phyloP scores from a whole-genome alignment of 2,797 vertebrate genomes.

The Gouania willdenowi region DNA sequence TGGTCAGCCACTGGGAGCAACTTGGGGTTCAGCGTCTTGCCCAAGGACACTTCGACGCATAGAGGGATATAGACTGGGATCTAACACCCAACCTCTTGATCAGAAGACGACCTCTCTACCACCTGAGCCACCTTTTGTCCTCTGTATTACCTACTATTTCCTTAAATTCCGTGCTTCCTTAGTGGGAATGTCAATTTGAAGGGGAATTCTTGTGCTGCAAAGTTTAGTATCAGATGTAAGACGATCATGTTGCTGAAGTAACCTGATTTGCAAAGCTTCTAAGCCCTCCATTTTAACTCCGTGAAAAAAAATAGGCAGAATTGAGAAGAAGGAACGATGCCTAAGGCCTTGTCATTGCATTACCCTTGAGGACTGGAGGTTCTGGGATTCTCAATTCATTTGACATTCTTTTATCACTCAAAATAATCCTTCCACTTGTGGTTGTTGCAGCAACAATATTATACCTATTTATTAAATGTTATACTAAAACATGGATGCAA shows the following conservation, averaged over 20 bases:
- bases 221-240: conserved; percentile 4
- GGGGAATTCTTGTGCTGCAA: conserved; percentile 1
- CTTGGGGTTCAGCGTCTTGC: no score
- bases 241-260: conserved; percentile 12
- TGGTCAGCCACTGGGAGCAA: no score
- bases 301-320: conserved; percentile 18
- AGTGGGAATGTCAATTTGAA: not conserved
- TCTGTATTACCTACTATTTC: no score
- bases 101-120: no score
- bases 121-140: no score
- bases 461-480: no score
- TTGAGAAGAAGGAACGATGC: conserved; percentile 9
- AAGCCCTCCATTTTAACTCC: conserved; percentile 27
- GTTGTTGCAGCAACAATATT: not conserved
- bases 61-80: no score
- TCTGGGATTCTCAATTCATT: conserved; percentile 27
- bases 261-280: conserved; percentile 32
- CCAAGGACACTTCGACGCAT: no score
- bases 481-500: no score
- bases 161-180: no score
- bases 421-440: conserved; percentile 13
- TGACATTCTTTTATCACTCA: conserved; percentile 36
- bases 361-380: conserved; percentile 49
- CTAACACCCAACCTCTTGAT: no score
- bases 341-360: conserved; percentile 48